These are phyloP conservation scores for Chaetorhynchus papuensis DNA, from an alignment of 2,113 vertebrate species.

Conservation along the genomic window DNA sequence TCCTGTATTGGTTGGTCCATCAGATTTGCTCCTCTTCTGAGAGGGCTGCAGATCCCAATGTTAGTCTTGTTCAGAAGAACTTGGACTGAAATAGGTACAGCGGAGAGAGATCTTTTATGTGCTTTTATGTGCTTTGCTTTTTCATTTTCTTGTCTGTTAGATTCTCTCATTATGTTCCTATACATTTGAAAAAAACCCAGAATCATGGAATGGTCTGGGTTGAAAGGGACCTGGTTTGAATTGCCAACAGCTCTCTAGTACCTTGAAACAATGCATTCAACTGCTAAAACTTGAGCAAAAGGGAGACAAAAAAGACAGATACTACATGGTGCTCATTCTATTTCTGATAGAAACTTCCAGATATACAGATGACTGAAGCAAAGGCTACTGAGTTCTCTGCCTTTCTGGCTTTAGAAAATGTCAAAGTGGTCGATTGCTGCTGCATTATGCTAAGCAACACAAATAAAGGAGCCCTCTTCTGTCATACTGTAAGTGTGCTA, in stretches of 20 bases:
- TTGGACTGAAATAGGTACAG: rapidly evolving
- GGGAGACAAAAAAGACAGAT: neutral
- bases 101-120: neutral
- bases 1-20: neutral
- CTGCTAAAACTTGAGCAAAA: neutral
- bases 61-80: neutral
- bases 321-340: neutral
- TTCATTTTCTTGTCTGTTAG: neutral
- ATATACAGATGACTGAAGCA: neutral
- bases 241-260: neutral
- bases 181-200: neutral
- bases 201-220: neutral
- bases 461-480: neutral
- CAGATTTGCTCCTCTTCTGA: neutral
- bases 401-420: neutral
- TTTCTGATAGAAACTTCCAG: neutral
- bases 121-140: neutral
- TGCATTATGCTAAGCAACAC: neutral
- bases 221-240: neutral
- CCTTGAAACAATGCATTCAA: neutral
- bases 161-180: neutral
- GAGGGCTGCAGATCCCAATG: neutral
- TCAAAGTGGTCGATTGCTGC: neutral
- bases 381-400: neutral
- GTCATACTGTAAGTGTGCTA: neutral